A percentile compares a stretch with the other conserved stretches of the same genome.
phyloP scores from a whole-genome alignment of 1,140 invertebrate species.

The Pseudomyrmex sp. region DNA sequence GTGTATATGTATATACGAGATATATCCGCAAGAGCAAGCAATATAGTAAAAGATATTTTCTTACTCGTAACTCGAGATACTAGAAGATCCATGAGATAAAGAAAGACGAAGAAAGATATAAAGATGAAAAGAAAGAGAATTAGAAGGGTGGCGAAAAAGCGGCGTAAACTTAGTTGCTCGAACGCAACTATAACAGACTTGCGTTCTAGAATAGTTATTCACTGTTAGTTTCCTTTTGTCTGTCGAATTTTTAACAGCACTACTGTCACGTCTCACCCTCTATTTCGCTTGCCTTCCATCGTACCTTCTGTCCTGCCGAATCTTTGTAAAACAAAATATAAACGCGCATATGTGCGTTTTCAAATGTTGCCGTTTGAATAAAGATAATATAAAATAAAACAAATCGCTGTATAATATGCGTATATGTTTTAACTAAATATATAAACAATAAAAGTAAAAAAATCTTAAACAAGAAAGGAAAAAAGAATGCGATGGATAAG shows the following conservation, averaged over 20 bases:
- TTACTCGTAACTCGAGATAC: constrained; percentile 33
- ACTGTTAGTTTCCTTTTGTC: constrained; percentile 68
- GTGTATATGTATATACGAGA: background rate
- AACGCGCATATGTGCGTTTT: too few relatives aligned
- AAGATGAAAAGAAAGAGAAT: background rate
- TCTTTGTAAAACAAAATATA: background rate
- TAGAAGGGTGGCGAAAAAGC: constrained; percentile 15
- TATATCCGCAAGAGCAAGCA: background rate
- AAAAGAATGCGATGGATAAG: too few relatives aligned
- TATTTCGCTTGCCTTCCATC: constrained; percentile 27
- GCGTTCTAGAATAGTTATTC: constrained; percentile 50
- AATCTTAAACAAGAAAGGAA: too few relatives aligned
- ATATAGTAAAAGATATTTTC: constrained; percentile 22
- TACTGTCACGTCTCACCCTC: constrained; percentile 63
- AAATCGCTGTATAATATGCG: too few relatives aligned
- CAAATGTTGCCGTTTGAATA: too few relatives aligned
- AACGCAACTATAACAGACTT: constrained; percentile 54
- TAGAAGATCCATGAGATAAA: background rate
- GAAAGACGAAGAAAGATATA: background rate
- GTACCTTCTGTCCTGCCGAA: background rate
- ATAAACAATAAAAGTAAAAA: too few relatives aligned
- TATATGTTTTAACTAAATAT: too few relatives aligned
- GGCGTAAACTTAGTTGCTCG: constrained; percentile 47
- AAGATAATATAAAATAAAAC: too few relatives aligned
- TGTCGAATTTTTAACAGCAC: constrained; percentile 71